These are phyloP conservation scores for Tenthredo notha DNA, from an alignment of 2,888 invertebrate species.

Conservation along the genomic window DNA sequence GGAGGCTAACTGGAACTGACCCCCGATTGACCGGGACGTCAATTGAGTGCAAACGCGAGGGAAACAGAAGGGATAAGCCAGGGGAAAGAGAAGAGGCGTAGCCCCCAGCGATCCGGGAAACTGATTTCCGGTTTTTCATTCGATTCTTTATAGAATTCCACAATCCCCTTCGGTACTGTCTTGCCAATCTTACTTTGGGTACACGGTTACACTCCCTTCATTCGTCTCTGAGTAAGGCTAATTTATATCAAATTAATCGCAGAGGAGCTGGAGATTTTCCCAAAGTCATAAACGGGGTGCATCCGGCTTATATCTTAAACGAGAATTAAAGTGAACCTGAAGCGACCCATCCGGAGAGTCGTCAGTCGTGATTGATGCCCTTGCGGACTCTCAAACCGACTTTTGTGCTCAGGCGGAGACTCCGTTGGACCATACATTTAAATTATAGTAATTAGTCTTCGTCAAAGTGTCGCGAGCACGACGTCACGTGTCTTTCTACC, in stretches of 20 bases:
- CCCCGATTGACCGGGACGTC: slow-evolving; percentile 38
- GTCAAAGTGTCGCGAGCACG: slow-evolving; percentile 28
- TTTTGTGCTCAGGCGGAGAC: background rate
- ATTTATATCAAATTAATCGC: background rate
- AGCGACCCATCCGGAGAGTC: slow-evolving; percentile 14
- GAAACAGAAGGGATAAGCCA: slow-evolving; percentile 25
- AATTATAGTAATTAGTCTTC: slow-evolving; percentile 49
- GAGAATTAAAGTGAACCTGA: slow-evolving; percentile 11
- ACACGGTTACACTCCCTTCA: background rate
- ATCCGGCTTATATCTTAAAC: slow-evolving; percentile 1
- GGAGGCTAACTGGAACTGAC: slow-evolving; percentile 38
- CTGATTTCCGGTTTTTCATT: slow-evolving; percentile 46
- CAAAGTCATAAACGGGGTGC: background rate
- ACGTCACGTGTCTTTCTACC: background rate
- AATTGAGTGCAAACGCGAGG: slow-evolving; percentile 44
- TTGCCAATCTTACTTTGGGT: background rate
- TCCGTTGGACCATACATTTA: slow-evolving; percentile 1
- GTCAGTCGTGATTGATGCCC: slow-evolving; percentile 36
- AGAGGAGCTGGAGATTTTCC: background rate
- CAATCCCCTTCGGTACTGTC: background rate
- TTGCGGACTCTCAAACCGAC: background rate
- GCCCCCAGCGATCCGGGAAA: slow-evolving; percentile 24
- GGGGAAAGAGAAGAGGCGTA: background rate
- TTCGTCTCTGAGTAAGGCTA: background rate
- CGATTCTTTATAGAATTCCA: slow-evolving; percentile 10